phyloP scores from a whole-genome alignment of 2,888 invertebrate genomes.

The Automeris io region DNA sequence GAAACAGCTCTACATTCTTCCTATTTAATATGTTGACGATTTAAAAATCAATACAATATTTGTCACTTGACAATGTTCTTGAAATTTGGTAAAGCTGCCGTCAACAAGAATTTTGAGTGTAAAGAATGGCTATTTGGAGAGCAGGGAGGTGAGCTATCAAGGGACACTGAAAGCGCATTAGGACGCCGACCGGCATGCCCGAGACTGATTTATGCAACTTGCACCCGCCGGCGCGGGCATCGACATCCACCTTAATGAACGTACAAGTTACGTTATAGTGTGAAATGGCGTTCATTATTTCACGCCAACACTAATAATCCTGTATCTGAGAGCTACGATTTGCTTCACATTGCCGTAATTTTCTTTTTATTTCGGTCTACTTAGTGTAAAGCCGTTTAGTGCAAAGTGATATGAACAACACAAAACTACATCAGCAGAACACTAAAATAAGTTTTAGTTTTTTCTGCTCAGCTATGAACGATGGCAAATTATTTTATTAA shows the following conservation, averaged over 20 bases:
- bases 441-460: too few species aligned
- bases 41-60: too few species aligned
- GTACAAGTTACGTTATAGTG: slow-evolving; percentile 63
- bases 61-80: too few species aligned
- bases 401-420: slow-evolving; percentile 10
- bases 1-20: too few species aligned
- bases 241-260: slow-evolving; percentile 68
- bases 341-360: slow-evolving; percentile 25
- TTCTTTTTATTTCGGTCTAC: slow-evolving; percentile 18
- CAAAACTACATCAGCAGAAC: too few species aligned
- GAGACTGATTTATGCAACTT: slow-evolving; percentile 69
- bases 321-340: slow-evolving; percentile 36
- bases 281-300: slow-evolving; percentile 65
- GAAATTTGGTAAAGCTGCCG: too few species aligned
- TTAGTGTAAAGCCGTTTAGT: not conserved
- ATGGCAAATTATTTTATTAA: too few species aligned
- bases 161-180: slow-evolving; percentile 74
- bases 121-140: slow-evolving; percentile 14
- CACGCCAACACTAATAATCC: slow-evolving; percentile 61
- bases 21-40: too few species aligned
- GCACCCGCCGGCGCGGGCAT: slow-evolving; percentile 56
- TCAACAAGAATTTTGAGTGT: too few species aligned
- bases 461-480: too few species aligned
- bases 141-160: slow-evolving; percentile 54
- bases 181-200: slow-evolving; percentile 63